Evolutionary conservation across 2,797 vertebrate genomes (phyloP).

Genomic region (Microhierax caerulescens): DNA sequence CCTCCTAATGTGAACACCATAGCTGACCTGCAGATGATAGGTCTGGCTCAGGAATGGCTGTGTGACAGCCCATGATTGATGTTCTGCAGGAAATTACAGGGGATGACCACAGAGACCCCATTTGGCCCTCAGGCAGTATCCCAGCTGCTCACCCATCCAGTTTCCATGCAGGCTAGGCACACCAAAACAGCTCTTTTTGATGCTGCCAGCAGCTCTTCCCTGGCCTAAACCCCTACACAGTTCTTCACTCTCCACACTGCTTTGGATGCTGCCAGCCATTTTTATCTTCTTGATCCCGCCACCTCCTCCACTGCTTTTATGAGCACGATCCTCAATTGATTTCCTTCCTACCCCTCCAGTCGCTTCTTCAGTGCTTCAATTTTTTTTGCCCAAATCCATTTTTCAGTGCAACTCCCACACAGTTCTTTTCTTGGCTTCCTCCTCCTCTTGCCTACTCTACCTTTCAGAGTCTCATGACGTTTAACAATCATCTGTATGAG

Average conservation of each 20-base stretch:
- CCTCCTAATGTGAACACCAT: background rate
- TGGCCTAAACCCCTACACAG: background rate
- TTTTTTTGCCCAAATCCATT: background rate
- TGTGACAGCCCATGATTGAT: background rate
- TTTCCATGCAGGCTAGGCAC: background rate
- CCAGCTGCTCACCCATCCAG: background rate
- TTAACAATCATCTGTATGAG: slow-evolving; percentile 44
- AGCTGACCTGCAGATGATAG: background rate
- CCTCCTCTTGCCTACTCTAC: slow-evolving; percentile 61
- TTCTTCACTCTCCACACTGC: background rate
- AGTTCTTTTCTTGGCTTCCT: slow-evolving; percentile 57
- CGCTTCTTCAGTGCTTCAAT: background rate
- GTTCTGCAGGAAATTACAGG: background rate
- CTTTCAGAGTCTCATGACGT: slow-evolving; percentile 45
- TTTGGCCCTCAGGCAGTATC: background rate
- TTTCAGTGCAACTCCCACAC: slow-evolving; percentile 46
- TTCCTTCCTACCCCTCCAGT: background rate
- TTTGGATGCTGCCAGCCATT: background rate
- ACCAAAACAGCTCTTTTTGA: background rate
- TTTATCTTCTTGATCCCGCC: slow-evolving; percentile 2
- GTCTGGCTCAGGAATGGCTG: background rate
- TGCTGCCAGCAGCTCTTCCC: background rate
- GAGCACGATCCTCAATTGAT: background rate
- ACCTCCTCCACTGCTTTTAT: background rate
- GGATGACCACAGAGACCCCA: background rate